Conservation (phyloP, 2,113 vertebrate species). For the Bettongia penicillata region DNA sequence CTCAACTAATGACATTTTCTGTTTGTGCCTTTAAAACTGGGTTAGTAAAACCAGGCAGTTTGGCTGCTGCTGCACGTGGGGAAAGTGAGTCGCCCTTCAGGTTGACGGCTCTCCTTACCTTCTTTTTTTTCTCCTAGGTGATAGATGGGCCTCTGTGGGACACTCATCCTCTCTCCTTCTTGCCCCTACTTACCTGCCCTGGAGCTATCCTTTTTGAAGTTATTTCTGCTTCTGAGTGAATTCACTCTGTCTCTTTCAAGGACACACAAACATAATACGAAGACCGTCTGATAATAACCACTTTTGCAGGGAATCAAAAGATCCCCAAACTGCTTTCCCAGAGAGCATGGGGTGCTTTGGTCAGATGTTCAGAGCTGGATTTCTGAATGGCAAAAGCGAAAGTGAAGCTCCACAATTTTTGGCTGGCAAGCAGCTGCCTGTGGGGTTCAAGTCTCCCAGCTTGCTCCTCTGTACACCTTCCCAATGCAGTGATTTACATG, state of each 20-base stretch:
- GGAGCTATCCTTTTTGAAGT: slow-evolving; percentile 1
- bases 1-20: background rate
- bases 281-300: slow-evolving; percentile 70
- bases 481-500: background rate
- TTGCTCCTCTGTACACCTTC: background rate
- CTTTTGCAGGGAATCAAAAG: slow-evolving; percentile 64
- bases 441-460: background rate
- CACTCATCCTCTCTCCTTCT: background rate
- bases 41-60: background rate
- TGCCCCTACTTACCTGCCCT: background rate
- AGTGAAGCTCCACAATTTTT: background rate
- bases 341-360: slow-evolving; percentile 29
- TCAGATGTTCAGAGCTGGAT: background rate
- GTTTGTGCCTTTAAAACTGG: background rate
- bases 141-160: background rate
- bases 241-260: slow-evolving; percentile 44
- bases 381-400: background rate
- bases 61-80: fast-evolving
- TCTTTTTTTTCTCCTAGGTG: background rate
- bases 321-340: slow-evolving; percentile 60
- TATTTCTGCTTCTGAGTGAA: slow-evolving; percentile 31
- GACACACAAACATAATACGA: slow-evolving; percentile 54
- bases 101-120: background rate
- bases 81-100: fast-evolving
- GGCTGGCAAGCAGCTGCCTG: background rate